Conservation (phyloP, 2,797 vertebrate species). For the Euphonia xanthogaster region DNA sequence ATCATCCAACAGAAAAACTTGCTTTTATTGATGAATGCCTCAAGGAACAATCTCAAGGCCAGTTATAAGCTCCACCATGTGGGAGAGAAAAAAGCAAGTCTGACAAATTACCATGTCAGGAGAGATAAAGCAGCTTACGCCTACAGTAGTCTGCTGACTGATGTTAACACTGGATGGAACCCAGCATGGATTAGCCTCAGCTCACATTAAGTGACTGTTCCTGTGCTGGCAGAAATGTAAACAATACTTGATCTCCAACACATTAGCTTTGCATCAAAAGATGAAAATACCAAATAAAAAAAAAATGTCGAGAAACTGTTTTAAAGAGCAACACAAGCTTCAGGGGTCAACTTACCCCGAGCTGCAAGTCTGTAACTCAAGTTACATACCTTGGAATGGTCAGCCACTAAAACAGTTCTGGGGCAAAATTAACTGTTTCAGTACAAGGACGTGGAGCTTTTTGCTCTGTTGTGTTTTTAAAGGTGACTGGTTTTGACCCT, state of each 20-base stretch:
- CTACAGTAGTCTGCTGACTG: constrained; percentile 16
- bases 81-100: constrained; percentile 5
- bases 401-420: neutral
- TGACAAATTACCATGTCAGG: constrained; percentile 24
- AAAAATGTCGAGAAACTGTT: neutral
- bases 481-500: neutral
- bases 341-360: neutral
- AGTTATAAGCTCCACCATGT: neutral
- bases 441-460: neutral
- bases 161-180: constrained; percentile 33
- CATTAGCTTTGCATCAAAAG: neutral
- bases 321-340: neutral
- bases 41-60: neutral
- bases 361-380: neutral
- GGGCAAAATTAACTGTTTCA: neutral
- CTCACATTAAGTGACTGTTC: constrained; percentile 6
- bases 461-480: neutral
- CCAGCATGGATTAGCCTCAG: neutral
- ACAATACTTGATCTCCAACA: constrained; percentile 3
- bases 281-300: neutral
- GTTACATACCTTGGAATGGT: neutral
- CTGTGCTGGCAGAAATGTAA: constrained; percentile 19
- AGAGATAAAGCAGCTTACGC: constrained; percentile 40
- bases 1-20: neutral
- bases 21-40: constrained; percentile 12